Conservation (phyloP, 2,797 vertebrate species). For the Gymnothorax javanicus region DNA sequence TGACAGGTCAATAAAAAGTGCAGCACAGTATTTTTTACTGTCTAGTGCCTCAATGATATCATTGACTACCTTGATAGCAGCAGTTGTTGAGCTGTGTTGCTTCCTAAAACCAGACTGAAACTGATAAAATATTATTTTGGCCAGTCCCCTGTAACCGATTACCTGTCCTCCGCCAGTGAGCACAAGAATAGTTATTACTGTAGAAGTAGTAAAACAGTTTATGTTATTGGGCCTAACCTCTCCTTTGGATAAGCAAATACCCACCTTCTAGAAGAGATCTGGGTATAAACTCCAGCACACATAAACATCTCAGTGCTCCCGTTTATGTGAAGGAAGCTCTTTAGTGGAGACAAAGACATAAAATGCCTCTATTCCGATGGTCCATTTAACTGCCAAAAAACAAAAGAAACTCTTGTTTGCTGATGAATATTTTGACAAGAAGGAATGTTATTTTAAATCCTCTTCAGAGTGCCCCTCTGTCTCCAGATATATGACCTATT, state of each 20-base stretch:
- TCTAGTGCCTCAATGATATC: too few species aligned
- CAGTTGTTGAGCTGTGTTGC: too few species aligned
- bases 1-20: too few species aligned
- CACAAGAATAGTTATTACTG: constrained; percentile 34
- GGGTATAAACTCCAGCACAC: neutral
- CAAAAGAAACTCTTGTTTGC: neutral
- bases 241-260: constrained; percentile 38
- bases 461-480: neutral
- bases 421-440: neutral
- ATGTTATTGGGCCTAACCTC: constrained; percentile 47
- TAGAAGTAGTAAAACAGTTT: constrained; percentile 23
- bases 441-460: neutral
- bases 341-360: constrained; percentile 25
- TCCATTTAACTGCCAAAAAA: neutral
- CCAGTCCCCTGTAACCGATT: constrained; percentile 10
- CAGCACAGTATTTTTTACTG: too few species aligned
- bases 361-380: neutral
- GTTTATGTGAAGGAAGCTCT: neutral
- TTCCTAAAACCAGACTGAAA: too few species aligned
- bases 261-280: neutral
- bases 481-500: neutral
- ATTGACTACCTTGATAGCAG: too few species aligned
- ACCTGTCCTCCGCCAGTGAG: neutral
- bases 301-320: neutral
- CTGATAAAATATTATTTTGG: too few species aligned